phyloP scores from a whole-genome alignment of 2,888 invertebrate species.

The Lucinisca nassula region DNA sequence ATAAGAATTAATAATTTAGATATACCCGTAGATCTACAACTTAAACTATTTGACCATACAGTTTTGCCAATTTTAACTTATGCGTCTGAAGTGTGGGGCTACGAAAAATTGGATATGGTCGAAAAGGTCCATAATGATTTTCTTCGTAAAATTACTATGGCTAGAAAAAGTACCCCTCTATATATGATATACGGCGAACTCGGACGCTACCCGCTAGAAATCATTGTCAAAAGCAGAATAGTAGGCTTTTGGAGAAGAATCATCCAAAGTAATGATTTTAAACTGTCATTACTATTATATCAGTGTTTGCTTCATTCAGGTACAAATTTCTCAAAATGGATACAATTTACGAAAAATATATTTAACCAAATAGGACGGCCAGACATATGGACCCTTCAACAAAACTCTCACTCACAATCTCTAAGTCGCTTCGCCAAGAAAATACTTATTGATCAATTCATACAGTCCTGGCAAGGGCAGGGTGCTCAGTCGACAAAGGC shows the following conservation, averaged over 20 bases:
- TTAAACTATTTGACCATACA: conserved; percentile 23
- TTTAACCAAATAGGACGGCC: neutral
- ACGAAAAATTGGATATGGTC: conserved; percentile 22
- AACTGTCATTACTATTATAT: neutral
- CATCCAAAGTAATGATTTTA: neutral
- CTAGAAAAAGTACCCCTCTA: conserved; percentile 18
- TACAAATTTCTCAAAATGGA: neutral
- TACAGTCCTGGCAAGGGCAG: neutral
- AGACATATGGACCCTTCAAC: neutral
- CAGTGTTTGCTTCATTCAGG: neutral
- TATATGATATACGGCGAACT: conserved; percentile 32
- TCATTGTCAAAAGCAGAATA: conserved; percentile 15
- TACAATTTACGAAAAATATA: neutral
- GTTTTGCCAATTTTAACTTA: conserved; percentile 35
- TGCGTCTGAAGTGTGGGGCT: conserved; percentile 31
- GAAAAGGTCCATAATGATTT: conserved; percentile 19
- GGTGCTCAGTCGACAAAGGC: neutral
- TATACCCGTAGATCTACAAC: neutral
- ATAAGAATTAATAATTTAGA: neutral
- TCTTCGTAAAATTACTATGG: conserved; percentile 3
- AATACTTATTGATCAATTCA: neutral
- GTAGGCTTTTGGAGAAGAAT: neutral
- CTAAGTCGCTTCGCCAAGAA: neutral
- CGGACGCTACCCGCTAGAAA: conserved; percentile 24
- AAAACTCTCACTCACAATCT: no score